Conservation (phyloP, 2,797 vertebrate genomes). For the Dromococcyx pavoninus region DNA sequence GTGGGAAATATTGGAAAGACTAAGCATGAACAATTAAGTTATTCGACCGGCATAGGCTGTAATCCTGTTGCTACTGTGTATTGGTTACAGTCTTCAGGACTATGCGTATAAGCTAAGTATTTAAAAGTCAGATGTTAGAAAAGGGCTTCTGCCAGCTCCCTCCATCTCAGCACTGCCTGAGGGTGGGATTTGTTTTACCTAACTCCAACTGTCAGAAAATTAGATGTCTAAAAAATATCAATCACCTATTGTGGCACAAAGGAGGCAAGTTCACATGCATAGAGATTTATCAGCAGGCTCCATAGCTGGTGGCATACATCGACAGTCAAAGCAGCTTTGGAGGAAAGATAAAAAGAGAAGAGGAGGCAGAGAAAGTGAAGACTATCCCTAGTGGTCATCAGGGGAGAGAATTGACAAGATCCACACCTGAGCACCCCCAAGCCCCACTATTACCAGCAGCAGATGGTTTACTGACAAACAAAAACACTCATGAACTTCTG, state of each 20-base stretch:
- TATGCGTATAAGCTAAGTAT: background rate
- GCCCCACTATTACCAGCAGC: background rate
- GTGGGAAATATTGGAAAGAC: background rate
- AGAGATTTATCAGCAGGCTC: background rate
- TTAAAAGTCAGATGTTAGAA: conserved; percentile 13
- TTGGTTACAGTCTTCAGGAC: background rate
- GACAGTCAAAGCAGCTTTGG: background rate
- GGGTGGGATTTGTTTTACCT: conserved; percentile 3
- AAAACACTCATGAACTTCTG: fast-evolving
- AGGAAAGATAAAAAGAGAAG: background rate
- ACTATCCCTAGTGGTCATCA: too few species aligned
- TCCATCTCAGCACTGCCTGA: background rate
- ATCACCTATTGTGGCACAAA: background rate
- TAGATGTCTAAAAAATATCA: background rate
- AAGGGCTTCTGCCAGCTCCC: background rate
- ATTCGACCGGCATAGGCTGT: background rate
- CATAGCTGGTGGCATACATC: background rate
- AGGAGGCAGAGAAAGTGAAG: background rate
- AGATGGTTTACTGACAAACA: background rate
- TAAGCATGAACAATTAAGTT: background rate
- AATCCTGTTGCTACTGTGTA: background rate
- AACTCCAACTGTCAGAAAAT: conserved; percentile 27
- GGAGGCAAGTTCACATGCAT: background rate
- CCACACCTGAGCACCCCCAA: background rate
- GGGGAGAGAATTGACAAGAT: background rate